Percentiles rank a stretch among this genome's conserved stretches.
Evolutionary conservation across 2,113 vertebrate species (phyloP).

Genomic region (Phylloscopus whistleri): DNA sequence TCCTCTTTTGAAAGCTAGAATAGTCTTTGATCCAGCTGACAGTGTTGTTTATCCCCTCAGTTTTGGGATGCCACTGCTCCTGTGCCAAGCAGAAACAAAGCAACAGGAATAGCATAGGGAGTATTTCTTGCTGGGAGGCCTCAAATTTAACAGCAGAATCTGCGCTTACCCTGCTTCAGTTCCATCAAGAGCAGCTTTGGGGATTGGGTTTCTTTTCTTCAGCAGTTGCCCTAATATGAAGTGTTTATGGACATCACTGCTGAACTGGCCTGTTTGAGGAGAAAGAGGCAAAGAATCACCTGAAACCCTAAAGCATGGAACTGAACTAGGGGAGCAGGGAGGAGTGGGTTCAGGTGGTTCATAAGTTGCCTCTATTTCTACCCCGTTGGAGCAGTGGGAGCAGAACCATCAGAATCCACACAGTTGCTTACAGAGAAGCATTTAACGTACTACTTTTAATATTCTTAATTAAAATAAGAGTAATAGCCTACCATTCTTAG

Average conservation of each 20-base stretch:
- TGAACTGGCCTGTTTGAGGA: neutral
- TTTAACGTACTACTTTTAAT: neutral
- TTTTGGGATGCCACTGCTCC: neutral
- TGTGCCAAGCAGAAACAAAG: neutral
- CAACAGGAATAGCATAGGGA: neutral
- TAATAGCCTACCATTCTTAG: neutral
- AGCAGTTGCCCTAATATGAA: neutral
- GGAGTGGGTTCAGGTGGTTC: neutral
- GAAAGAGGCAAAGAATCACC: neutral
- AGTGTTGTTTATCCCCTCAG: neutral
- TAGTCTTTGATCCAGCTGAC: neutral
- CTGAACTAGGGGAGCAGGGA: neutral
- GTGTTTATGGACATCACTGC: neutral
- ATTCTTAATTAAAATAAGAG: neutral
- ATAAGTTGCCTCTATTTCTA: neutral
- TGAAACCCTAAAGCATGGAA: neutral
- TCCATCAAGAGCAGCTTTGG: fast-evolving
- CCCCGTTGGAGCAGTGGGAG: neutral
- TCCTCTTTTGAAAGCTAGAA: neutral
- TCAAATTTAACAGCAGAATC: neutral
- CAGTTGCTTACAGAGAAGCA: neutral
- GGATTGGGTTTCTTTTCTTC: neutral
- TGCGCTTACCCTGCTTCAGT: fast-evolving
- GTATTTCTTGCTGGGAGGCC: neutral
- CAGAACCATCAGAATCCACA: neutral